phyloP scores from a whole-genome alignment of 2,113 vertebrate species.

The Carettochelys insculpta region DNA sequence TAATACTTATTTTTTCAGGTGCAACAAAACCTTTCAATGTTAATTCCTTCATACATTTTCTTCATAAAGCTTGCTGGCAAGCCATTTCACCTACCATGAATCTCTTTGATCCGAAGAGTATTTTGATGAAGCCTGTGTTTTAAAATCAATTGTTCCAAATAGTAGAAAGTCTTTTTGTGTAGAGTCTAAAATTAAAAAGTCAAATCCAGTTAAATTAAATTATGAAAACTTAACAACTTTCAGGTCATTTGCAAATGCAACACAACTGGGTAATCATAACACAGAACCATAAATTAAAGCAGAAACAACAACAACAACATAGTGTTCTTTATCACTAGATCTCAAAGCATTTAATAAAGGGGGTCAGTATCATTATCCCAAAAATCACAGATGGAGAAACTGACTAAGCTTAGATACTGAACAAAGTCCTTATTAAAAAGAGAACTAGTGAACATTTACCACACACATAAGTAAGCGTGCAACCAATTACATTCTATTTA shows the following conservation, averaged over 20 bases:
- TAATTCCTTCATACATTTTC: neutral
- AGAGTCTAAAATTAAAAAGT: constrained; percentile 78
- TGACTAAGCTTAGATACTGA: neutral
- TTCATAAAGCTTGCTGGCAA: neutral
- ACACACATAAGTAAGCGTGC: neutral
- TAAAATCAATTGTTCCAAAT: constrained; percentile 95
- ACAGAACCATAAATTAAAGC: neutral
- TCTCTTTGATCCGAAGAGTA: constrained; percentile 94
- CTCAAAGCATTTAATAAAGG: neutral
- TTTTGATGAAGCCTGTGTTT: constrained; percentile 96
- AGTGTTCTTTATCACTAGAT: neutral
- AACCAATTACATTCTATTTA: neutral
- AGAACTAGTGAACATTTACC: neutral
- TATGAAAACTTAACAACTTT: neutral
- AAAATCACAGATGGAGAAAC: neutral
- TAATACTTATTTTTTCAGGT: neutral
- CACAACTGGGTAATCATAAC: neutral
- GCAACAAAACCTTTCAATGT: accelerated
- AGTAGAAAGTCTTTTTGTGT: constrained; percentile 98
- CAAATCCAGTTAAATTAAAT: neutral
- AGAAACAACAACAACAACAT: neutral
- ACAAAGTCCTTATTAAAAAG: neutral
- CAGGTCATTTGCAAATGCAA: neutral
- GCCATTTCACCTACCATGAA: constrained; percentile 82
- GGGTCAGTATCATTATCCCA: neutral